Base-by-base conservation (phyloP, 1,140 invertebrate species). In the Semibalanus balanoides region DNA sequence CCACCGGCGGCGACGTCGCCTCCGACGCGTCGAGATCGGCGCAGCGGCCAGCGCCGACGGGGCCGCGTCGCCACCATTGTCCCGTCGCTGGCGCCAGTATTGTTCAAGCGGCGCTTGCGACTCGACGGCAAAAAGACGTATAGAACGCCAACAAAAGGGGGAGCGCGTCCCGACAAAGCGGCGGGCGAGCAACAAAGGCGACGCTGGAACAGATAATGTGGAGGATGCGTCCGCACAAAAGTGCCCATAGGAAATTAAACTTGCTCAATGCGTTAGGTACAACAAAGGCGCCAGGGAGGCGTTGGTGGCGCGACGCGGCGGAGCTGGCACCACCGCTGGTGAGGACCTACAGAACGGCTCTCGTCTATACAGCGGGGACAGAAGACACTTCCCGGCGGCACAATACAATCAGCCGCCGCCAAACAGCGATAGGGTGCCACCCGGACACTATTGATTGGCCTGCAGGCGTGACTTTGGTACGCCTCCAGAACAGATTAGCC, bases 241-340 rank as follows among this genome's bases (percentile, higher is more conserved):
- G 51, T 64, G 51, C 51, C 51, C 51, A 64, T 64, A 64, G 51
- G 51, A 64, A 64, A 64, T 64, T 64, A 64, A 64, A 64, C 51
- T 64, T 64, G 51, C 51, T 64, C 51, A 64, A 64, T 64, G 51
- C 51, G 51, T 11, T 64, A 64, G 51, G 51, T 64, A 64, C 51
- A 64, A 64, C 51, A 64, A 64, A 64, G 51, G 51, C 51, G 14
- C 11, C 51, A 1, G 22, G 22, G 51, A 64, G 14, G 3, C 14
- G 22, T 1, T 64, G 51, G n/a, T 19, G 14, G 9, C 51, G 51
- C 22, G 51, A 25, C 51, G 51, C 51, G 14, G 51, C 51, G 51
- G 51, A 25, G 22, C 51, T 64, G 51, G 51, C 51, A 64, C 51
- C 51, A 64, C 51, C 11, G 7, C 51, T 19, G 22, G 7, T 14